phyloP scores from a whole-genome alignment of 2,113 vertebrate genomes.

The Suricata suricatta region DNA sequence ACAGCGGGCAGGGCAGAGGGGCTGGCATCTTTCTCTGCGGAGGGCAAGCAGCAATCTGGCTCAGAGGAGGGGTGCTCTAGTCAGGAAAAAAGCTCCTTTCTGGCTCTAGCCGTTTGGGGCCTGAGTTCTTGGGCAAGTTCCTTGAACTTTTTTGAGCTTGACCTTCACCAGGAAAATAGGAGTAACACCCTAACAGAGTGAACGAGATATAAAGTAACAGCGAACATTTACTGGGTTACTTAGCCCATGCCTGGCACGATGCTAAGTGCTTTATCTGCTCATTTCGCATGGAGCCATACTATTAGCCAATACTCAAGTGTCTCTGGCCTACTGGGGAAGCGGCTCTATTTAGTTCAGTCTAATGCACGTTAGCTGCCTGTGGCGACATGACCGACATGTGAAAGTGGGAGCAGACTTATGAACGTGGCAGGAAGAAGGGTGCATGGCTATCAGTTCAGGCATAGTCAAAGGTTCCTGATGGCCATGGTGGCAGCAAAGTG shows the following conservation, averaged over 20 bases:
- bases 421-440: neutral
- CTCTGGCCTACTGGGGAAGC: neutral
- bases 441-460: neutral
- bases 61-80: neutral
- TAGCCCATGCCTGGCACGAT: neutral
- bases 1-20: neutral
- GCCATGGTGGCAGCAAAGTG: accelerated
- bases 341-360: neutral
- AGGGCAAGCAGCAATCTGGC: neutral
- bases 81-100: neutral
- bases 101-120: neutral
- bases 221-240: neutral
- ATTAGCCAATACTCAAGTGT: neutral
- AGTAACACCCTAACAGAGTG: neutral
- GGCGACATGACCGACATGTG: neutral
- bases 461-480: neutral
- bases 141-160: neutral
- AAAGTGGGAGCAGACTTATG: neutral
- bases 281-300: neutral
- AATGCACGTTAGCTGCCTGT: neutral
- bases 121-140: neutral
- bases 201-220: neutral
- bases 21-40: neutral
- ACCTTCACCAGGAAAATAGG: neutral
- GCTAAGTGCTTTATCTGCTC: neutral